Percentiles rank a stretch among this genome's conserved stretches.
These are phyloP conservation scores for Bos indicus DNA, from an alignment of 2,113 vertebrate genomes.

Conservation along the genomic window DNA sequence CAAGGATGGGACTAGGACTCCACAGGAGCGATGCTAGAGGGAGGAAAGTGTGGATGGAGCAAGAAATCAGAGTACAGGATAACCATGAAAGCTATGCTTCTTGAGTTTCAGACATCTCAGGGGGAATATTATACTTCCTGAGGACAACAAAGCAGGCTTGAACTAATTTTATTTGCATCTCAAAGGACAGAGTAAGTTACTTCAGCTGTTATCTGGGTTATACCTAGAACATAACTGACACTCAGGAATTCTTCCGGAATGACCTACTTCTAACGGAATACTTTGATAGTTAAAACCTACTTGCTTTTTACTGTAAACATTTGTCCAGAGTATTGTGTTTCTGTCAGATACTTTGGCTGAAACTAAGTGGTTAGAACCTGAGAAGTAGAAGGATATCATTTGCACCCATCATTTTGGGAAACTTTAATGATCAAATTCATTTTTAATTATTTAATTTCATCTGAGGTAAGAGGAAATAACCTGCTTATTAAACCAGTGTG, in stretches of 20 bases:
- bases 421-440: not conserved
- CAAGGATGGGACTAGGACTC: not conserved
- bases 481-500: not conserved
- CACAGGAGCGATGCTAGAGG: not conserved
- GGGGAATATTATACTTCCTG: not conserved
- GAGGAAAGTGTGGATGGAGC: not conserved
- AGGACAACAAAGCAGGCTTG: not conserved
- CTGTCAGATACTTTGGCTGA: not conserved
- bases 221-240: not conserved
- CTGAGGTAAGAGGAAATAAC: not conserved
- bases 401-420: not conserved
- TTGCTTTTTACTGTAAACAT: not conserved
- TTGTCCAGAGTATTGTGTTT: not conserved
- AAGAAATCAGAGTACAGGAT: not conserved
- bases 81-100: not conserved
- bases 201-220: slow-evolving; percentile 17
- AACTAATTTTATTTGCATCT: slow-evolving; percentile 47
- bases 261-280: not conserved
- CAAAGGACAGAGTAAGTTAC: not conserved
- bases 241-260: not conserved
- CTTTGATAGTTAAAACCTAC: not conserved
- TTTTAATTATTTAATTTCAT: not conserved
- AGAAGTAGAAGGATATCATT: not conserved
- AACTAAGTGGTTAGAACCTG: not conserved
- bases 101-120: not conserved